These are phyloP conservation scores for Alosa sapidissima DNA, from an alignment of 2,797 vertebrate species.

Conservation along the genomic window DNA sequence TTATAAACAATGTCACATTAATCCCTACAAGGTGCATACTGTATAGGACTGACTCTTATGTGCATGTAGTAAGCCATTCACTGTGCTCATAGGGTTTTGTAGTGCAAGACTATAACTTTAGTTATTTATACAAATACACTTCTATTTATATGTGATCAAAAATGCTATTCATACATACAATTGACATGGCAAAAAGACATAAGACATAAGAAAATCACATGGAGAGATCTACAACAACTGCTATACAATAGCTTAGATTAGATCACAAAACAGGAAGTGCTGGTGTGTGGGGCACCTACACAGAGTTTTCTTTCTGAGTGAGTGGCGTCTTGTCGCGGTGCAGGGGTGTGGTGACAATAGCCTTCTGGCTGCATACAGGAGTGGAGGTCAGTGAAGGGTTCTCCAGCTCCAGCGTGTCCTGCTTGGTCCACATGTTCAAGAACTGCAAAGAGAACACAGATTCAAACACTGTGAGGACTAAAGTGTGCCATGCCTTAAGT, in stretches of 20 bases:
- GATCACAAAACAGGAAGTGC: background rate
- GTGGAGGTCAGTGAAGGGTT: slow-evolving; percentile 95
- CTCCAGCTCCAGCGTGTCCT: slow-evolving; percentile 90
- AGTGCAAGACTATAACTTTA: too few species aligned
- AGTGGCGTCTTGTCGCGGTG: slow-evolving; percentile 96
- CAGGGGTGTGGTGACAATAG: slow-evolving; percentile 89
- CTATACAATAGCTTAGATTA: background rate
- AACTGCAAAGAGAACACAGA: slow-evolving; percentile 74
- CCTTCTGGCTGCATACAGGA: slow-evolving; percentile 95
- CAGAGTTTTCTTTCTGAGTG: slow-evolving; percentile 85
- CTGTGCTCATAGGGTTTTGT: too few species aligned
- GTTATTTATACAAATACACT: too few species aligned
- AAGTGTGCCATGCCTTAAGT: background rate
- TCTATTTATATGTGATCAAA: background rate
- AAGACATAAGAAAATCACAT: background rate
- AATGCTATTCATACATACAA: background rate
- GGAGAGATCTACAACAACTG: background rate
- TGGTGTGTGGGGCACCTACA: slow-evolving; percentile 69
- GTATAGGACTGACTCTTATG: too few species aligned
- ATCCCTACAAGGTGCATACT: background rate
- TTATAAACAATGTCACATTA: background rate
- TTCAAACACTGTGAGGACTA: rapidly evolving
- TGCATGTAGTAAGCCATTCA: too few species aligned
- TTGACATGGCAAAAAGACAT: background rate
- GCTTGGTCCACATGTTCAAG: slow-evolving; percentile 96